Evolutionary conservation across 1,140 invertebrate genomes (phyloP), one percentile per base, ranked within the genome.

Genomic region (Neodiprion lecontei): DNA sequence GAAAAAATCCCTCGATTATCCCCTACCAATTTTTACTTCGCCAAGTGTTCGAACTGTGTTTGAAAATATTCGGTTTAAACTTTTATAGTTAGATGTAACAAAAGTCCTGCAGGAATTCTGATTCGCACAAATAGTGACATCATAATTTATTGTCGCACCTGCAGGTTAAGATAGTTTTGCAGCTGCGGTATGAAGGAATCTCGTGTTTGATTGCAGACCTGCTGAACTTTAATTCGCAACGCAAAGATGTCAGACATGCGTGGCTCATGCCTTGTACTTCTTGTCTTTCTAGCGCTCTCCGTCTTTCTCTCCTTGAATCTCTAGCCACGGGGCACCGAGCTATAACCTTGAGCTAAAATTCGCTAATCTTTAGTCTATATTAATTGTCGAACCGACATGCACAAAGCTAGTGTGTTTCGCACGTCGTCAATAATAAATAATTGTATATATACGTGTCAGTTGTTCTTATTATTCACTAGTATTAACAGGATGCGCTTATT

Each of bases 241-340:
- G n/a, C 53, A 61, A 5, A 61, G 11, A 61, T 61, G 11, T 61
- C n/a, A 61, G 11, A 61, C 11, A 9, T 61, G 28, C 53, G 8
- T 61, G 9, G 5, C 11, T 61, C 11, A 17, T 17, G 11, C 53
- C n/a, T 14, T 61, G n/a, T 61, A 61, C 11, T 61, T 4, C n/a
- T 61, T 61, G 53, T 61, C 53, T 61, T 17, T 61, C 53, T 61
- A 11, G 11, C 53, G 11, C 53, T 61, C 53, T 61, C 53, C 53
- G 5, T 61, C 53, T 61, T 17, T 61, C 53, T 61, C 53, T 61
- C 53, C 53, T 61, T 61, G 53, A 61, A 61, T 61, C 53, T 61
- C n/a, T 61, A 61, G 53, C 53, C 53, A 17, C 11, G n/a, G 53
- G 53, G 53, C 53, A 61, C 53, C 11, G n/a, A 61, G 53, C n/a